Conservation (phyloP, 2,888 invertebrate genomes). For the Hypselothyrea guttata region DNA sequence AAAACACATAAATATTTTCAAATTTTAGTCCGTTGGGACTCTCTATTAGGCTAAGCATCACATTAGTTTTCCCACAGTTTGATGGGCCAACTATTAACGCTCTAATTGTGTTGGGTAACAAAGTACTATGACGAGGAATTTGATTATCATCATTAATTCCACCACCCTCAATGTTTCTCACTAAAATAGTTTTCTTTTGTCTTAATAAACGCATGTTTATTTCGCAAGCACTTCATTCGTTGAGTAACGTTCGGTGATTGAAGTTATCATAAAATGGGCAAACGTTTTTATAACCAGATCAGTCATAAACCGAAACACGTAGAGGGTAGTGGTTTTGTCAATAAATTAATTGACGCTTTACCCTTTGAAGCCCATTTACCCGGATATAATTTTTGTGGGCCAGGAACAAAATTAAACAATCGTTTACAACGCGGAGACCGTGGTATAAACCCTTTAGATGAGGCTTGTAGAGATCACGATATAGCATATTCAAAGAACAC, state of each 20-base stretch:
- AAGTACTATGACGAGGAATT: too few relatives aligned
- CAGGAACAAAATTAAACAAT: background rate
- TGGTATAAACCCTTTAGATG: conserved; percentile 23
- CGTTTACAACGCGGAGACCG: conserved; percentile 27
- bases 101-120: too few relatives aligned
- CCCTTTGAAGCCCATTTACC: background rate
- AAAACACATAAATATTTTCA: conserved; percentile 62
- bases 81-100: conserved; percentile 2
- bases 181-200: too few relatives aligned
- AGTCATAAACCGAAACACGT: background rate
- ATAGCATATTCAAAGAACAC: conserved; percentile 1
- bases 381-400: background rate
- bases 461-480: conserved; percentile 6
- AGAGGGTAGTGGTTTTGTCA: background rate
- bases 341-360: background rate
- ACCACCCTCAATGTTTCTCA: too few relatives aligned
- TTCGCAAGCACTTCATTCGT: too few relatives aligned
- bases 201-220: too few relatives aligned
- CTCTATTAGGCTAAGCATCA: conserved; percentile 62
- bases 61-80: conserved; percentile 40
- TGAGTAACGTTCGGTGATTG: too few relatives aligned
- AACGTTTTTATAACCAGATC: background rate
- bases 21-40: conserved; percentile 71
- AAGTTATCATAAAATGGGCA: background rate
- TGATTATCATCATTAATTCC: too few relatives aligned